Evolutionary conservation across 2,797 vertebrate genomes (phyloP), one percentile per base, ranked within the genome.

Genomic region (Poeciliopsis gracilis): DNA sequence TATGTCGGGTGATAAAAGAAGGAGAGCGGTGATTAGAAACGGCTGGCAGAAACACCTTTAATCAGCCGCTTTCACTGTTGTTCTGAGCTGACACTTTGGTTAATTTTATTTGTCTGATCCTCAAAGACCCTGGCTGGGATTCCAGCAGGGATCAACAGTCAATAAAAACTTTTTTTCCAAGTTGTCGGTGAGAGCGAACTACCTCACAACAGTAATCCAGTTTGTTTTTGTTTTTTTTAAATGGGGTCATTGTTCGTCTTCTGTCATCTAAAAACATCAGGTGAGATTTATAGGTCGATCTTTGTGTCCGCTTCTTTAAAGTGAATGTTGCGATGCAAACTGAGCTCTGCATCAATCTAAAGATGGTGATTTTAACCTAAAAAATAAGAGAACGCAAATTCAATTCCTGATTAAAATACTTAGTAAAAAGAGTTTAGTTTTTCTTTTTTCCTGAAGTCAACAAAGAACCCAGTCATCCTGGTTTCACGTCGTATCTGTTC

Each of bases 1-100:
- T 83, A 47, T 77, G 59, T 76, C 79, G 84, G 82, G 78, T 74
- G 88, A 89, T 85, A 71, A 81, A 88, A 84, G 77, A 66, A 13
- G 0, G 11, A 72, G 83, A 75, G 63, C 73, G 86, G 8, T 81
- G 84, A 90, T 90, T 88, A 36, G 84, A 78, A 71, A 82, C 4
- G 28, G 76, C 67, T 77, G 7, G 18, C 78, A 81, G 76, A 57
- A 73, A 51, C 63, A 10, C 69, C 81, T 86, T 82, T 45, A 83
- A 77, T 84, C 74, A 73, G 16, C 84, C 85, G 66, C 85, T 81
- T 71, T 76, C 13, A 36, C 43, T 28, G 7, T 53, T 77, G 10
- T 67, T 87, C 11, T 41, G 5, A 47, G n/a, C 45, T 73, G 82
- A 81, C 61, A 18, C 16, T 30, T 33, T 13, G 47, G 3, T 77